Percentiles rank a stretch among this genome's conserved stretches.
These are phyloP conservation scores for Coreius guichenoti DNA, from an alignment of 2,797 vertebrate species.

Conservation along the genomic window DNA sequence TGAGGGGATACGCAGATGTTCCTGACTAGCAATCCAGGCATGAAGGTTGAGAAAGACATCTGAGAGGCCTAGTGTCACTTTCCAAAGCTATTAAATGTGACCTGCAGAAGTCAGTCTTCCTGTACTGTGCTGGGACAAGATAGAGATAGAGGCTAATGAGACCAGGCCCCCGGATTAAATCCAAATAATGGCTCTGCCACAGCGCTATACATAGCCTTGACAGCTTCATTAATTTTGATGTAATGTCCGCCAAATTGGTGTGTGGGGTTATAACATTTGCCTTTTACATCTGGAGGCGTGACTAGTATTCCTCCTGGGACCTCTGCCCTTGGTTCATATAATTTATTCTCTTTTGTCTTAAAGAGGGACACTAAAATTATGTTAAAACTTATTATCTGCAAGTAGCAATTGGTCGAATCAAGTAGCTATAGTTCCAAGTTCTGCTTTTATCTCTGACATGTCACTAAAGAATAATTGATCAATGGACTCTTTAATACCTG, in stretches of 20 bases:
- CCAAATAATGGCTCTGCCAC: constrained; percentile 57
- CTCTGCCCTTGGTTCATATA: constrained; percentile 3
- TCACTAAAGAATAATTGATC: not conserved
- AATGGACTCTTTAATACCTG: not conserved
- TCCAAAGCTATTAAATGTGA: constrained; percentile 53
- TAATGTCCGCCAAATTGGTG: constrained; percentile 56
- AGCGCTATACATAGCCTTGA: constrained; percentile 62
- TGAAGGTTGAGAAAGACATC: constrained; percentile 28
- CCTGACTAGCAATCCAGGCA: constrained; percentile 50
- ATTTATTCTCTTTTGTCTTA: constrained; percentile 14
- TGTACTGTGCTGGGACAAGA: constrained; percentile 37
- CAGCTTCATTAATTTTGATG: constrained; percentile 67
- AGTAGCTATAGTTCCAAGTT: not conserved
- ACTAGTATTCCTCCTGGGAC: constrained; percentile 41
- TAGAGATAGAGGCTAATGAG: constrained; percentile 55
- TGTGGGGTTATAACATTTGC: constrained; percentile 57
- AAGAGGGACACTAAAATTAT: not conserved
- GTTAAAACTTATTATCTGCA: not conserved
- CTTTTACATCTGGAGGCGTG: constrained; percentile 58
- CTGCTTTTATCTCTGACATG: not conserved
- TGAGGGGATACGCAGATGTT: constrained; percentile 35
- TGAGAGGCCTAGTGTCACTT: constrained; percentile 26
- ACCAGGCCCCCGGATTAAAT: constrained; percentile 58
- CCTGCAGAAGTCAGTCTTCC: constrained; percentile 30
- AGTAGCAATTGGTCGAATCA: not conserved